These are phyloP conservation scores for Hetaerina titia DNA, from an alignment of 2,888 invertebrate genomes.

Conservation along the genomic window DNA sequence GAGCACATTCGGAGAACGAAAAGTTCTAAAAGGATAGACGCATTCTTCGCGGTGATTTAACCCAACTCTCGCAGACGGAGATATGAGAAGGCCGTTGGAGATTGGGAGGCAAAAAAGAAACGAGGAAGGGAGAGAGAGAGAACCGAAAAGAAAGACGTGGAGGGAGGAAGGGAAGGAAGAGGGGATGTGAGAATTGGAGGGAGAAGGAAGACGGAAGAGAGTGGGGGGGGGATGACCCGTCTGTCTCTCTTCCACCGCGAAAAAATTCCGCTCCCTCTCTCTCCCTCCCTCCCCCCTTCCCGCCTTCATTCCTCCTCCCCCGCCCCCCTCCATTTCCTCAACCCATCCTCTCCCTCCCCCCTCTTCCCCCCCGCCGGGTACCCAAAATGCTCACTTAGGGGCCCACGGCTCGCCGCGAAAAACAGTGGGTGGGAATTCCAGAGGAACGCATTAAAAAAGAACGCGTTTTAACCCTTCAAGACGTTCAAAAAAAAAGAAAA, in stretches of 20 bases:
- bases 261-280: neutral
- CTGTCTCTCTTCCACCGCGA: neutral
- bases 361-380: neutral
- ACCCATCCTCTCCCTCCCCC: neutral
- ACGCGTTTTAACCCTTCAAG: neutral
- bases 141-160: too few relatives aligned
- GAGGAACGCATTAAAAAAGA: neutral
- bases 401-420: constrained; percentile 8
- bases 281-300: too few relatives aligned
- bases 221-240: neutral
- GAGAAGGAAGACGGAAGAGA: neutral
- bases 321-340: neutral
- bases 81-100: too few relatives aligned
- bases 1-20: too few relatives aligned
- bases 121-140: too few relatives aligned
- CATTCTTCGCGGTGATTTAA: too few relatives aligned
- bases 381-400: neutral
- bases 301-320: neutral
- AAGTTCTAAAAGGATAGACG: too few relatives aligned
- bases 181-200: neutral
- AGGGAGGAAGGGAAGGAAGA: too few relatives aligned
- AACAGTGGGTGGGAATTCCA: constrained; percentile 46
- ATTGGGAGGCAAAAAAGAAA: too few relatives aligned
- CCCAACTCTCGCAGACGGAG: too few relatives aligned
- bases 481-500: neutral